Evolutionary conservation across 2,888 invertebrate species (phyloP), one percentile per base, ranked within the genome.

Genomic region (Lepidochrysops patricia): DNA sequence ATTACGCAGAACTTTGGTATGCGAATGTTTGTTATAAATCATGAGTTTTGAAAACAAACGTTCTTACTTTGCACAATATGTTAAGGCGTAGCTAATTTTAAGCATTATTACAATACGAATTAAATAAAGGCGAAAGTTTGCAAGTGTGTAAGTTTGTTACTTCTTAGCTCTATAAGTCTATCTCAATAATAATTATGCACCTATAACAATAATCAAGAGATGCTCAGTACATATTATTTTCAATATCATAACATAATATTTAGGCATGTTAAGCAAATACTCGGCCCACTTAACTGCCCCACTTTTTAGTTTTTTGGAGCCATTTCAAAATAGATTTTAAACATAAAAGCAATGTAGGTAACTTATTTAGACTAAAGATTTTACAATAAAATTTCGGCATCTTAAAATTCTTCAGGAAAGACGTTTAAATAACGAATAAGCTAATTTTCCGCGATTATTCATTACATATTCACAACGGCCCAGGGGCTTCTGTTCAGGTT

Each of bases 1-100:
- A 67, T 79, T 80, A 81, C 79, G 70, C 76, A 80, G 74, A 67
- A 68, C 65, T 67, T 69, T 68, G 73, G 77, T 77, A 76, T 73
- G 71, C 70, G 67, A 69, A 69, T 69, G 64, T 66, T 68, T 66
- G 62, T 63, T 60, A 57, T 66, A 66, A 65, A 64, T 69, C 66
- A 66, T 60, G 60, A 60, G 59, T 19, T 43, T 43, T 3, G 43
- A 43, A 43, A 43, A 43, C 43, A 43, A 57, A 57, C 27, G 37
- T 43, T 56, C n/a, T 15, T 13, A 49, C 26, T 29, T 52, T 26
- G 32, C 27, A 15, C 5, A 54, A n/a, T n/a, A n/a, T 34, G 15
- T 35, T 26, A n/a, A n/a, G n/a, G n/a, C n/a, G 35, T 13, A 37
- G 9, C 9, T 9, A 43, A 15, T 37, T 15, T 15, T 37, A n/a